Base-by-base conservation (phyloP, 2,113 vertebrate genomes). In the Sinocyclocheilus anshuiensis region DNA sequence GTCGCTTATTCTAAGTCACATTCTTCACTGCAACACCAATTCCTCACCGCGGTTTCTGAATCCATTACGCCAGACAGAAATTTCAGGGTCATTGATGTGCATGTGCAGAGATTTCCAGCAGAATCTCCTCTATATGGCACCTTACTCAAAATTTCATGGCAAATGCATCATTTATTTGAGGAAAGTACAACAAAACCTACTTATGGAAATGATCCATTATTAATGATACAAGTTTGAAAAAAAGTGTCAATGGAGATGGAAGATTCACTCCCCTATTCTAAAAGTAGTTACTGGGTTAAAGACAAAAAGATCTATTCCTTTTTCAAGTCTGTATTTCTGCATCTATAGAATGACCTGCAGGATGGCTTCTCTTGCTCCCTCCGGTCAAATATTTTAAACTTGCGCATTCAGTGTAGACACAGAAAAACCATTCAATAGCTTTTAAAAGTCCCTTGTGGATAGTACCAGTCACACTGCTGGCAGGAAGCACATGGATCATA, bases 151-250 rank as follows among this genome's bases (percentile, higher is more conserved):
- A 29, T 83, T 72, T 85, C n/a, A 83, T 83, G 53, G 20, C 26
- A 85, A 85, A 86, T 85, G 67, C 88, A 85, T 86, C 57, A 86
- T 88, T 86, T 74, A 86, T 84, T 48, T 76, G 24, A 39, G 45
- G 77, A 20, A 81, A 85, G 74, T 83, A 86, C 79, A 88, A 69
- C 77, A 85, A 86, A 87, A 84, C 7, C 80, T 88, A 88, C 89
- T 90, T 84, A 88, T 87, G 86, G 75, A 87, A 63, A 42, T 15
- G 4, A 45, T 87, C 42, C 29, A 89, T 82, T 83, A 86, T 87
- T 84, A 85, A 84, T 87, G 78, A 13, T 26, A 74, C 63, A 83
- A 24, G 67, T 42, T 59, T 48, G 63, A 72, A 57, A 36, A 67
- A 48, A 15, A 45, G 9, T 45, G 42, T 45, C 9, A 85, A 86